phyloP scores from a whole-genome alignment of 2,888 invertebrate species.

The Chrysotoxum bicinctum region DNA sequence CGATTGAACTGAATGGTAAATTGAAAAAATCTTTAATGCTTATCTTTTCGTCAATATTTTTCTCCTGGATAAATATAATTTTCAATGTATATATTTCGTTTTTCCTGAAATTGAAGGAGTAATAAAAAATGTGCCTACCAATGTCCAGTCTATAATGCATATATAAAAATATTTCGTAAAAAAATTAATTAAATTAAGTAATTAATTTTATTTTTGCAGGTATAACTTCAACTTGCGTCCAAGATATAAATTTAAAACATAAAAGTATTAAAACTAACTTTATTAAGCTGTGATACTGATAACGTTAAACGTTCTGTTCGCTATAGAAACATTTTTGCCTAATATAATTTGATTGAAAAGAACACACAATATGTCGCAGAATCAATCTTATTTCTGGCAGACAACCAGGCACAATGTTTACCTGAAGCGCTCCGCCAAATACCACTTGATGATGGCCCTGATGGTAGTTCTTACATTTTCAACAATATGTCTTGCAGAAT shows the following conservation, averaged over 20 bases:
- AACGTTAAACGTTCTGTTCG: conserved; percentile 17
- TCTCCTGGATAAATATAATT: neutral
- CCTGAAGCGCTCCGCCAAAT: conserved; percentile 79
- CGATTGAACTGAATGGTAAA: neutral
- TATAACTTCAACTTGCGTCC: conserved; percentile 2
- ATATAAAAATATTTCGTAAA: neutral
- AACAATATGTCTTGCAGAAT: conserved; percentile 79
- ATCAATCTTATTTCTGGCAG: conserved; percentile 81
- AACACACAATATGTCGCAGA: conserved; percentile 79
- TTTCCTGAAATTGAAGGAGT: no score
- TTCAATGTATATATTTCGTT: neutral
- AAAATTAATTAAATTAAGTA: neutral
- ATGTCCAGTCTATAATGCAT: neutral
- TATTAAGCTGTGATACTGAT: conserved; percentile 46
- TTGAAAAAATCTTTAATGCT: neutral
- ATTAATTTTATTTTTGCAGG: conserved; percentile 18
- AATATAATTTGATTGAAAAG: conserved; percentile 19
- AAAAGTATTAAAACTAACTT: conserved; percentile 1
- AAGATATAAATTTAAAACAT: conserved; percentile 15
- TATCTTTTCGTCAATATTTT: neutral
- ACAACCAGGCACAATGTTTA: conserved; percentile 80
- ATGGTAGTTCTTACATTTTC: conserved; percentile 79
- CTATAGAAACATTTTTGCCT: conserved; percentile 3
- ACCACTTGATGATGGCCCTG: conserved; percentile 78
- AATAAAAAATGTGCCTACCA: neutral